Evolutionary conservation across 2,888 invertebrate species (phyloP).

Genomic region (Pogonocherus hispidulus): DNA sequence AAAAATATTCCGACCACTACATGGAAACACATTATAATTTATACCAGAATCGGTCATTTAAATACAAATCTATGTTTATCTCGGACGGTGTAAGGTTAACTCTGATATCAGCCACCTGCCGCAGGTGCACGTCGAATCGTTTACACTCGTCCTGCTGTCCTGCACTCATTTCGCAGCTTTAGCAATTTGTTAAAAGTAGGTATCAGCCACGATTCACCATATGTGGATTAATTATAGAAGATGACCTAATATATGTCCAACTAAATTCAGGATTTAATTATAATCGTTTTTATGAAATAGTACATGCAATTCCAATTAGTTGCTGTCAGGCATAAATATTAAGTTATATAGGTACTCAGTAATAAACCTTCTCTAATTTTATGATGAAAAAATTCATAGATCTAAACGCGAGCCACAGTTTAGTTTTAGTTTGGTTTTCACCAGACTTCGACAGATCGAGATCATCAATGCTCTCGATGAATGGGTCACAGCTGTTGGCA

Average conservation of each 20-base stretch:
- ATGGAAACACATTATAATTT: not conserved
- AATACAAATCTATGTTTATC: constrained; percentile 29
- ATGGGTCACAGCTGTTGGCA: too few relatives aligned
- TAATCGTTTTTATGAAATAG: too few relatives aligned
- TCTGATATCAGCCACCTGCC: constrained; percentile 17
- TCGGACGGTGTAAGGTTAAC: constrained; percentile 9
- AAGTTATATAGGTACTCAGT: too few relatives aligned
- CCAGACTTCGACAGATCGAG: too few relatives aligned
- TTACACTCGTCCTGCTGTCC: constrained; percentile 21
- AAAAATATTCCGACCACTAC: not conserved
- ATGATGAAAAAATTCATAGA: too few relatives aligned
- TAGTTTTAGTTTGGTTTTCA: too few relatives aligned
- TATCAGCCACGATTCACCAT: constrained; percentile 9
- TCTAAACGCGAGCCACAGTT: too few relatives aligned
- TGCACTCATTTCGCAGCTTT: constrained; percentile 24
- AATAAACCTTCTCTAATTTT: too few relatives aligned
- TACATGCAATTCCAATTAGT: too few relatives aligned
- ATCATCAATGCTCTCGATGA: too few relatives aligned
- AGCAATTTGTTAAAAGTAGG: not conserved
- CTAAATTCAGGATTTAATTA: not conserved
- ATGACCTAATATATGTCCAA: constrained; percentile 19
- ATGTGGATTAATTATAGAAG: not conserved
- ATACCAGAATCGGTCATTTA: constrained; percentile 12
- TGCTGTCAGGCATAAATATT: too few relatives aligned
- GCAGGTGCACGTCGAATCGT: constrained; percentile 19